Percentiles rank a stretch among this genome's conserved stretches.
Conservation (phyloP, 1,140 invertebrate species). For the Grapholita molesta region DNA sequence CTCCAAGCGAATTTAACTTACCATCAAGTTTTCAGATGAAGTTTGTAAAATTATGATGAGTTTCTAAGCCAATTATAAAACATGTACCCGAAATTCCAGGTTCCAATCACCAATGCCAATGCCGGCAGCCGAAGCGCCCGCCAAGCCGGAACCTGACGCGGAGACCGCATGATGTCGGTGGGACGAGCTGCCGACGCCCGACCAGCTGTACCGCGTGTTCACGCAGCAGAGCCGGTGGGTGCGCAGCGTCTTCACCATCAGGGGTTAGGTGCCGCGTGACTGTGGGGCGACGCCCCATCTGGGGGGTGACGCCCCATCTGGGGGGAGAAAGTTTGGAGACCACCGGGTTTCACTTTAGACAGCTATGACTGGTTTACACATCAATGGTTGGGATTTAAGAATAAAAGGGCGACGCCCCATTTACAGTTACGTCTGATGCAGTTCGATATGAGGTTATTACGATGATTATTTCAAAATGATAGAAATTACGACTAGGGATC, state of each 20-base stretch:
- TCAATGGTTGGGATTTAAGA: neutral
- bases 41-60: no score
- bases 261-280: no score
- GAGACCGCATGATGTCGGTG: constrained; percentile 18
- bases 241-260: constrained; percentile 26
- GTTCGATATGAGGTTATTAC: no score
- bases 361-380: neutral
- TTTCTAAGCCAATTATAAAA: neutral
- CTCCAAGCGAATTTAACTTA: no score
- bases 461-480: no score
- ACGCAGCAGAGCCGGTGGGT: constrained; percentile 41
- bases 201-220: constrained; percentile 41
- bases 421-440: no score
- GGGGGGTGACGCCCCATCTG: neutral
- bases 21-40: no score
- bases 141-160: neutral
- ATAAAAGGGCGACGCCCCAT: neutral
- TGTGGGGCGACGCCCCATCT: neutral
- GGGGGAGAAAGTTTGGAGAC: no score
- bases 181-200: constrained; percentile 40
- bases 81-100: neutral
- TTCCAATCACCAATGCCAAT: neutral
- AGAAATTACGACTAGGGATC: no score
- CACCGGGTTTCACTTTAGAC: no score
- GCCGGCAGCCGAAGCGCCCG: constrained; percentile 20